These are phyloP conservation scores for Noturus placidus DNA, from an alignment of 2,113 vertebrate species.

Conservation along the genomic window DNA sequence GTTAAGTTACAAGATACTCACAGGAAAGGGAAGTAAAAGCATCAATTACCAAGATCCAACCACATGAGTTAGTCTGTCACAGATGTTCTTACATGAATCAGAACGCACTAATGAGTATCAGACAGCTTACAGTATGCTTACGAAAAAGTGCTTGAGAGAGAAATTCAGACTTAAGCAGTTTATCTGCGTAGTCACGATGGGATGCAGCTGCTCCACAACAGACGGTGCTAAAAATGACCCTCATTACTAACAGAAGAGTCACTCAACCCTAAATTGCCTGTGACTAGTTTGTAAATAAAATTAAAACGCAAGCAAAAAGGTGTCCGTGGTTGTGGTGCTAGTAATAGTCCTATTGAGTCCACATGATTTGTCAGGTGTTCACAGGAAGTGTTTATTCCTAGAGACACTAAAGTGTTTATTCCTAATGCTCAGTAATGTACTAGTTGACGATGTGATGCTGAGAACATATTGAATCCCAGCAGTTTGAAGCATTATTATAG, in stretches of 20 bases:
- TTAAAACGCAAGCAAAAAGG: background rate
- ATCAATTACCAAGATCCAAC: background rate
- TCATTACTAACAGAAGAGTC: constrained; percentile 1
- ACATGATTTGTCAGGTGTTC: background rate
- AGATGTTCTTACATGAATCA: constrained; percentile 16
- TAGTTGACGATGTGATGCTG: background rate
- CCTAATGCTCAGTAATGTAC: background rate
- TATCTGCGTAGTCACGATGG: background rate
- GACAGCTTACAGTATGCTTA: background rate
- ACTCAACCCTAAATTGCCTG: background rate
- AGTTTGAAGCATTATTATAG: constrained; percentile 17
- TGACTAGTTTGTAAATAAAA: background rate
- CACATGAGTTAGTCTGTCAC: constrained; percentile 14
- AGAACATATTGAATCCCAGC: constrained; percentile 21
- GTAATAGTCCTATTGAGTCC: no score
- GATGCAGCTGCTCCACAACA: background rate
- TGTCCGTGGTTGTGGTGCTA: background rate
- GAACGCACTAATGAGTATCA: constrained; percentile 19
- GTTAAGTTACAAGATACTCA: background rate
- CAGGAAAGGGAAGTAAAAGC: background rate
- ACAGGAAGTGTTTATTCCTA: background rate
- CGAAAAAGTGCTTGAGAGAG: background rate
- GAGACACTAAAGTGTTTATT: background rate
- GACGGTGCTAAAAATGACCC: background rate
- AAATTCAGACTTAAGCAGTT: background rate